Percentiles rank a stretch among this genome's conserved stretches.
These are phyloP conservation scores for Thunnus thynnus DNA, from an alignment of 2,113 vertebrate genomes.

Conservation along the genomic window DNA sequence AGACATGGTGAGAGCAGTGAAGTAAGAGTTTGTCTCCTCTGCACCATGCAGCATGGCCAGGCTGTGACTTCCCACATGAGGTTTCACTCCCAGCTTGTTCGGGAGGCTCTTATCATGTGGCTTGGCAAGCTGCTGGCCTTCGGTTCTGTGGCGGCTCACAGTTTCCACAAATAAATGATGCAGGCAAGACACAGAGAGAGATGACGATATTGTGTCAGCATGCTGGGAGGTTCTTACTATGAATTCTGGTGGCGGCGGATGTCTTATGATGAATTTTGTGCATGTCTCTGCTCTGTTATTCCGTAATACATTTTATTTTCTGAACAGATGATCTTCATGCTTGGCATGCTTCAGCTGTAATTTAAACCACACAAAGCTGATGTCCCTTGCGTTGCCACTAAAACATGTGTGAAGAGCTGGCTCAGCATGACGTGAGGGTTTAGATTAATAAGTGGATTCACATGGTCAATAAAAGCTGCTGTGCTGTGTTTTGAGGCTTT, in stretches of 20 bases:
- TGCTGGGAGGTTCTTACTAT: constrained; percentile 25
- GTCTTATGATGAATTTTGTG: not conserved
- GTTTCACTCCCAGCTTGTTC: constrained; percentile 4
- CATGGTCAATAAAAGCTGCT: constrained; percentile 3
- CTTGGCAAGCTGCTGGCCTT: constrained; percentile 32
- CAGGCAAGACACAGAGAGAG: not conserved
- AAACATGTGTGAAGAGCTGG: not conserved
- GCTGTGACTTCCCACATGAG: constrained; percentile 29
- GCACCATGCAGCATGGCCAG: not conserved
- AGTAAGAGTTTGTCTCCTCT: constrained; percentile 6
- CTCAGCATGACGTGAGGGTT: not conserved
- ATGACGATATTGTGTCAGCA: not conserved
- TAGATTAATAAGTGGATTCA: constrained; percentile 17
- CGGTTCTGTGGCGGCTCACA: constrained; percentile 11
- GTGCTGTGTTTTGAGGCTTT: not conserved
- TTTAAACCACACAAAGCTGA: not conserved
- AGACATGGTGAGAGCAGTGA: not conserved
- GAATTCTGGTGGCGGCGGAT: not conserved
- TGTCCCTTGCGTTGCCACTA: not conserved
- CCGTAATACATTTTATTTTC: not conserved
- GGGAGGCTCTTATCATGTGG: constrained; percentile 37
- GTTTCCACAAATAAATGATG: constrained; percentile 37
- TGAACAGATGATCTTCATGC: not conserved
- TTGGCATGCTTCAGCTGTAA: not conserved
- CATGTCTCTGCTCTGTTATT: not conserved